A percentile compares a stretch with the other conserved stretches of the same genome.
Evolutionary conservation across 2,888 invertebrate species (phyloP).

Genomic region (Oegoconia quadripuncta): DNA sequence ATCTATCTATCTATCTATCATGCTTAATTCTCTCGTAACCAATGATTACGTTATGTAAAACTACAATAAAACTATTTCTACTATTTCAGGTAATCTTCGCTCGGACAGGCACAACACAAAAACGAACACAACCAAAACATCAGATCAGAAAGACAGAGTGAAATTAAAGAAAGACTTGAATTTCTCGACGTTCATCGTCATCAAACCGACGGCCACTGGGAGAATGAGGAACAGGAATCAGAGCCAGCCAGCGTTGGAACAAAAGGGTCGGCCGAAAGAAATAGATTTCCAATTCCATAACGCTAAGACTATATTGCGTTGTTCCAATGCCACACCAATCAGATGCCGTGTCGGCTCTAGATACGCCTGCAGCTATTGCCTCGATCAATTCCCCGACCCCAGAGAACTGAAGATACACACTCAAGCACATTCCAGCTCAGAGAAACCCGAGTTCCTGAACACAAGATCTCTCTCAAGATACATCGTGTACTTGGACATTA

Average conservation of each 20-base stretch:
- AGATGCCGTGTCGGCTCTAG: constrained; percentile 39
- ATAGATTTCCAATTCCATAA: constrained; percentile 56
- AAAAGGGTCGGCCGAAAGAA: constrained; percentile 29
- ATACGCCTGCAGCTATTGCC: constrained; percentile 55
- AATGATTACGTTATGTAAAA: no score
- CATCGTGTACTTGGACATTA: constrained; percentile 54
- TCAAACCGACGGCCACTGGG: constrained; percentile 10
- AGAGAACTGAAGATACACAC: constrained; percentile 40
- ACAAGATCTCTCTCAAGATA: constrained; percentile 40
- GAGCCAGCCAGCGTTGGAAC: constrained; percentile 20
- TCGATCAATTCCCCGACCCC: constrained; percentile 44
- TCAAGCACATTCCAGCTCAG: constrained; percentile 36
- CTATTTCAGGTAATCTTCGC: neutral
- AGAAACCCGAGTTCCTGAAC: constrained; percentile 36
- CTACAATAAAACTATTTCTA: no score
- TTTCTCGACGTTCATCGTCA: constrained; percentile 10
- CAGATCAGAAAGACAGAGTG: constrained; percentile 10
- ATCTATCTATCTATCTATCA: no score
- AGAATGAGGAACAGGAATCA: constrained; percentile 23
- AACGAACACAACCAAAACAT: no score
- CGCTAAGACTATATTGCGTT: constrained; percentile 41
- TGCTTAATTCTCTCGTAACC: no score
- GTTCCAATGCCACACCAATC: constrained; percentile 55
- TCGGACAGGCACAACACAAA: no score
- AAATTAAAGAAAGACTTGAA: constrained; percentile 9